phyloP scores from a whole-genome alignment of 2,888 invertebrate species.

The Oxystoma pomonae region DNA sequence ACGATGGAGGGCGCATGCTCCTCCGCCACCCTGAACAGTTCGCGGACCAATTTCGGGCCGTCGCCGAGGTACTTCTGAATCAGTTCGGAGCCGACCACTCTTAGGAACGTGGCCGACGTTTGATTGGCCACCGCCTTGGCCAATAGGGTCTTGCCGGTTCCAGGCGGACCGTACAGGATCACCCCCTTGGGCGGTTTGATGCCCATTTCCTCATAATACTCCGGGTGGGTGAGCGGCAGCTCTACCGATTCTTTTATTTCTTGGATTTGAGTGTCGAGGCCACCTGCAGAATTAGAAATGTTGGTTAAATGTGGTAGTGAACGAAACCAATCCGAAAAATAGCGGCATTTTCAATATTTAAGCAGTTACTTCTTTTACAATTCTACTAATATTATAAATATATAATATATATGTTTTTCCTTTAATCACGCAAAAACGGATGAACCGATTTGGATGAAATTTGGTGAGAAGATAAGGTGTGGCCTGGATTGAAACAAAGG shows the following conservation, averaged over 20 bases:
- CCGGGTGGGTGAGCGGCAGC: conserved; percentile 96
- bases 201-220: conserved; percentile 99
- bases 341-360: too few relatives aligned
- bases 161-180: conserved; percentile 96
- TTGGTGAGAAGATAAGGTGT: too few relatives aligned
- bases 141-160: conserved; percentile 95
- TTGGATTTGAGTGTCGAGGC: conserved; percentile 95
- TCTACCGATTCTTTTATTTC: conserved; percentile 99
- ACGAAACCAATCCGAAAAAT: too few relatives aligned
- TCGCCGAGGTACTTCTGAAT: conserved; percentile 99
- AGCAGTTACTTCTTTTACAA: too few relatives aligned
- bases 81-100: conserved; percentile 98
- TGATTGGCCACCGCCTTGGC: conserved; percentile 99
- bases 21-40: conserved; percentile 97
- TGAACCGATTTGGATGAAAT: too few relatives aligned
- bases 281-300: too few relatives aligned
- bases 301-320: too few relatives aligned
- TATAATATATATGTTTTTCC: too few relatives aligned
- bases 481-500: too few relatives aligned
- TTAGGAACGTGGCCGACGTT: conserved; percentile 96
- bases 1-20: conserved; percentile 99
- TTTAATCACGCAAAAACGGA: too few relatives aligned
- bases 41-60: conserved; percentile 96
- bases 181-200: conserved; percentile 99
- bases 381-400: too few relatives aligned